These are phyloP conservation scores for Fregata magnificens DNA, from an alignment of 2,113 vertebrate genomes.

Conservation along the genomic window DNA sequence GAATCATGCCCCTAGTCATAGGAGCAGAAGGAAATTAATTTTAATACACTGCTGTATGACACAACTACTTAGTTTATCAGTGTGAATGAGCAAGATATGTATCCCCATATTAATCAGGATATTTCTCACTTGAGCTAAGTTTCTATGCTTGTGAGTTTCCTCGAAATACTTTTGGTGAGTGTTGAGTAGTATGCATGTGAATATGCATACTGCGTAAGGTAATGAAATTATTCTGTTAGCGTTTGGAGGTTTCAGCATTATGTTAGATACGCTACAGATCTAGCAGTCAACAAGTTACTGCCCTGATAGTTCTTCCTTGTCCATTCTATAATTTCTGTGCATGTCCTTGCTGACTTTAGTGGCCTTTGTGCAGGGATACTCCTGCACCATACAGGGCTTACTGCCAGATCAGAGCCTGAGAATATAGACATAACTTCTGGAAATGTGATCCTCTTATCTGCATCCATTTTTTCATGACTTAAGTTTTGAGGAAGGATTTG, in stretches of 20 bases:
- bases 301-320: background rate
- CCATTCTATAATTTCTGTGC: background rate
- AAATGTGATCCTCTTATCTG: constrained; percentile 46
- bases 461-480: background rate
- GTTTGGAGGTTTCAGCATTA: background rate
- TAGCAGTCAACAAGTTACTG: background rate
- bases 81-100: background rate
- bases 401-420: background rate
- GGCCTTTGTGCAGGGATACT: background rate
- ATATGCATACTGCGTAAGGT: background rate
- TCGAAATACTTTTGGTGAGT: background rate
- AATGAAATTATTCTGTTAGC: background rate
- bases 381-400: background rate
- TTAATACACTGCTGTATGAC: background rate
- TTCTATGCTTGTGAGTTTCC: background rate
- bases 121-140: background rate
- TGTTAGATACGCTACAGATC: rapidly evolving
- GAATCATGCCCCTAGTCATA: background rate
- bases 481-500: constrained; percentile 64
- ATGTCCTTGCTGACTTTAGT: background rate
- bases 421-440: background rate
- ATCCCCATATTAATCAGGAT: background rate
- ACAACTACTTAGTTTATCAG: background rate
- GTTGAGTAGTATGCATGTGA: background rate
- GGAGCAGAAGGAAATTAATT: constrained; percentile 46